Evolutionary conservation across 2,888 invertebrate species (phyloP).

Genomic region (Metacarcinus magister): DNA sequence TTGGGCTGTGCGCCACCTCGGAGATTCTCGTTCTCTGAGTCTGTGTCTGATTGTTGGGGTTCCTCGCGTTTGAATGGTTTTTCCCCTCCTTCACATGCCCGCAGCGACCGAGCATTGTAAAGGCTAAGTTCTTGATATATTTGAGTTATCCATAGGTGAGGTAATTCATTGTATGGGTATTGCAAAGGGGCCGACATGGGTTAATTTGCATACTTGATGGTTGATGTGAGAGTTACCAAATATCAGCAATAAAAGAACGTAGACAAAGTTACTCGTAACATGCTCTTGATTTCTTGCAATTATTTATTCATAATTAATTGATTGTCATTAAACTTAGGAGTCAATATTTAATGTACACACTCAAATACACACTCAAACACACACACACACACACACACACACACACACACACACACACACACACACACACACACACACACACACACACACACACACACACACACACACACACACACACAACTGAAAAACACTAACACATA

Average conservation of each 20-base stretch:
- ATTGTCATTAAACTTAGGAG: not conserved
- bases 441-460: constrained; percentile 10
- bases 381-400: not conserved
- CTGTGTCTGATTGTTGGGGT: not conserved
- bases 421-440: constrained; percentile 5
- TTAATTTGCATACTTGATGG: constrained; percentile 59
- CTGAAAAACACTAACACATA: not conserved
- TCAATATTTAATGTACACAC: not conserved
- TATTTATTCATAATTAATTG: too few relatives aligned
- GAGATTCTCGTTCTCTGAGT: constrained; percentile 30
- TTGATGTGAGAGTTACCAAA: not conserved
- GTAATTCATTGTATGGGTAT: constrained; percentile 13
- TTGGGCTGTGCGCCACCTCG: constrained; percentile 1
- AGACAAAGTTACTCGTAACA: not conserved
- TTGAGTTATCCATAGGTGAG: constrained; percentile 52
- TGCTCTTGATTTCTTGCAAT: not conserved
- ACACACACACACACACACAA: constrained; percentile 34
- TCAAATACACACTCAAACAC: not conserved
- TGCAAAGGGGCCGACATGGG: constrained; percentile 43
- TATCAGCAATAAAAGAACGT: not conserved
- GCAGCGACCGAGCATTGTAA: constrained; percentile 18
- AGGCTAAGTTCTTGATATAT: constrained; percentile 32
- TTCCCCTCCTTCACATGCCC: not conserved
- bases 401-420: constrained; percentile 29
- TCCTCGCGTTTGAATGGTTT: constrained; percentile 19